Evolutionary conservation across 2,888 invertebrate species (phyloP).

Genomic region (Polia nebulosa): DNA sequence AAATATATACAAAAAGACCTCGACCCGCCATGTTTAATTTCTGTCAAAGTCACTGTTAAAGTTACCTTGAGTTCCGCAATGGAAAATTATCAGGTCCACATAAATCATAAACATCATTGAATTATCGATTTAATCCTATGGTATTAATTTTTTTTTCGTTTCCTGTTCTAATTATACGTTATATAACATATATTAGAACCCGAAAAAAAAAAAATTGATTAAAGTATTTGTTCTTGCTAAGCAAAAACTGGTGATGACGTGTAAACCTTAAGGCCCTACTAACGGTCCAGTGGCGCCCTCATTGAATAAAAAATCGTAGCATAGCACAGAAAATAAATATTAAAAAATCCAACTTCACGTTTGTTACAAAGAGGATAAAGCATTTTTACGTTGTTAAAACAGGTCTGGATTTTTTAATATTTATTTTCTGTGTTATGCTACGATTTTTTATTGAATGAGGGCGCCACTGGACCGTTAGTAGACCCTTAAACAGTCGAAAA

Average conservation of each 20-base stretch:
- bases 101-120: background rate
- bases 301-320: no score
- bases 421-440: no score
- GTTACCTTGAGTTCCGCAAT: background rate
- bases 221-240: background rate
- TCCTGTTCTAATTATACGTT: background rate
- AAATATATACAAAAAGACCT: background rate
- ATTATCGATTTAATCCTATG: background rate
- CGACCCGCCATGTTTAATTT: background rate
- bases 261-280: no score
- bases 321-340: no score
- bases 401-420: no score
- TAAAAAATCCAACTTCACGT: no score
- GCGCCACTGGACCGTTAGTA: no score
- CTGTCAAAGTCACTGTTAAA: background rate
- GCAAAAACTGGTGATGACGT: conserved; percentile 3
- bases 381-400: no score
- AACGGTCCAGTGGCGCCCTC: no score
- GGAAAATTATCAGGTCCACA: background rate
- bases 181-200: no score
- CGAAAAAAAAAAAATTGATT: background rate
- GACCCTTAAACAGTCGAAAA: background rate
- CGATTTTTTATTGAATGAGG: no score
- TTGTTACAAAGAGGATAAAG: no score
- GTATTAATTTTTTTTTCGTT: background rate